These are phyloP conservation scores for Aradophagus sp. DNA, from an alignment of 1,140 invertebrate genomes.

Conservation along the genomic window DNA sequence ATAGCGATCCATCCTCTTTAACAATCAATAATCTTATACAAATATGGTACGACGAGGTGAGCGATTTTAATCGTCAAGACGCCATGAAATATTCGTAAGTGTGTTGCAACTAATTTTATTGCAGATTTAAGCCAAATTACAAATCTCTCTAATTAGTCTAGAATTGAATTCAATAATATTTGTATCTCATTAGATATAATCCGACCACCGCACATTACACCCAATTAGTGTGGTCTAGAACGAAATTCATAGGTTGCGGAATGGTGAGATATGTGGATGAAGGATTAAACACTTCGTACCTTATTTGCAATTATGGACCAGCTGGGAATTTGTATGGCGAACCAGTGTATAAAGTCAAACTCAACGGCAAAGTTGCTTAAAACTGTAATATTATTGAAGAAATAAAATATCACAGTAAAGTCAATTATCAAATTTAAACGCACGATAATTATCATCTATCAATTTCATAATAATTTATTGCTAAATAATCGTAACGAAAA, in stretches of 20 bases:
- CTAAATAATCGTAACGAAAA: too few species aligned
- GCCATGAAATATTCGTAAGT: slow-evolving; percentile 25
- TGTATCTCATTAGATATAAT: slow-evolving; percentile 7
- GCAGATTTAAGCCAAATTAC: background rate
- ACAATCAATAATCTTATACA: slow-evolving; percentile 12
- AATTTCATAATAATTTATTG: too few species aligned
- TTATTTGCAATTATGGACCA: slow-evolving; percentile 74
- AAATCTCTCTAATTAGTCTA: background rate
- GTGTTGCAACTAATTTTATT: background rate
- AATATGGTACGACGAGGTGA: slow-evolving; percentile 56
- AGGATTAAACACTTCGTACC: slow-evolving; percentile 2
- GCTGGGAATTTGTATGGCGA: slow-evolving; percentile 60
- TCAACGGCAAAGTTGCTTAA: slow-evolving; percentile 9
- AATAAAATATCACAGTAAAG: too few species aligned
- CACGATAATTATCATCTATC: too few species aligned
- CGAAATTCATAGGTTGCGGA: slow-evolving; percentile 67
- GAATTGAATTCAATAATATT: slow-evolving; percentile 6
- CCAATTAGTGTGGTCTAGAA: slow-evolving; percentile 64
- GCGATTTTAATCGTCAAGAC: slow-evolving; percentile 16
- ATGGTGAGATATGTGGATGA: slow-evolving; percentile 32
- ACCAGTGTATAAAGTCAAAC: slow-evolving; percentile 46
- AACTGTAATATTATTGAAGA: background rate
- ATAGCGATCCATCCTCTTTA: background rate
- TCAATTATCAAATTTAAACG: too few species aligned
- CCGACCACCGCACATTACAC: slow-evolving; percentile 63